Evolutionary conservation across 2,797 vertebrate species (phyloP), one percentile per base, ranked within the genome.

Genomic region (Halcyon leucocephala): DNA sequence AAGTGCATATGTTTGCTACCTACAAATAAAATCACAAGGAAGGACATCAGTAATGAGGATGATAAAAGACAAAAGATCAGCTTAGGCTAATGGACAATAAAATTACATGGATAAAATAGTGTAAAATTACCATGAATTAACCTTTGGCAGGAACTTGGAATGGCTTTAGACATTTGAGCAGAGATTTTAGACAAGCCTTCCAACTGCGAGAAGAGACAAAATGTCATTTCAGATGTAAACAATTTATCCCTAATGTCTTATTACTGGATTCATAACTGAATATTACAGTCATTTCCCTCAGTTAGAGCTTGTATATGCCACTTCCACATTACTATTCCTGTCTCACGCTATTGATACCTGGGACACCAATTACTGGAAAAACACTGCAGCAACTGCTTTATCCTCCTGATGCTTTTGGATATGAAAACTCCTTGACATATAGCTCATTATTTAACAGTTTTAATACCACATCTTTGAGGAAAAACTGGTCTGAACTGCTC

Each of bases 401-500:
- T 80, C 52, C 60, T 93, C 58, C 42, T 10, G 2, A 61, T 60
- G 76, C 22, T 64, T 72, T 28, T 3, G 18, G 54, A 70, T 81
- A 88, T 21, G 49, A 69, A 31, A 52, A 78, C 17, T 65, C 52
- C 92, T 80, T 91, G 54, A 79, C n/a, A 92, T 9, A 66, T 7
- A 52, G 29, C 71, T 92, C 65, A 55, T 82, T 85, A 85, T 74
- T 19, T 87, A 88, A 92, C 12, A n/a, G 69, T 76, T 93, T 89
- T 71, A 95, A 65, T 81, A 85, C 15, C 29, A 14, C 21, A 44
- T 46, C 57, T 76, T 87, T 60, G 55, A 90, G 83, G 90, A 82
- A 95, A 95, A 94, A 91, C 80, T 94, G 77, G 92, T 95, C 83
- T 86, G 90, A 62, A 79, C 82, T 62, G 90, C 39, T 83, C 35